Evolutionary conservation across 2,888 invertebrate genomes (phyloP).

Genomic region (Chrysodeixis includens): DNA sequence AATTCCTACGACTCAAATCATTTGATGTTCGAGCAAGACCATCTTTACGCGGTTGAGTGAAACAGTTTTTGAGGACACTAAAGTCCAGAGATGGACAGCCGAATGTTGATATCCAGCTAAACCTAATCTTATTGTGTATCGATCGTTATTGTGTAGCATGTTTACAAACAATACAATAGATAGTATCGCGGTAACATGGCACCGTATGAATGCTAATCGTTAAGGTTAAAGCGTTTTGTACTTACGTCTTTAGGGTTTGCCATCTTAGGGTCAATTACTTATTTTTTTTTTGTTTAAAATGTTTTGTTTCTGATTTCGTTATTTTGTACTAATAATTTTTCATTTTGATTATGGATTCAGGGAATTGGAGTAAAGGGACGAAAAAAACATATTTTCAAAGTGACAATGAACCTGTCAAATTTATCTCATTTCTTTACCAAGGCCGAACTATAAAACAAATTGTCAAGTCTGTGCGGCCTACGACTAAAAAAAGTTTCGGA

Average conservation of each 20-base stretch:
- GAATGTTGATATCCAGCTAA: no score
- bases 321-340: slow-evolving; percentile 20
- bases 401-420: slow-evolving; percentile 30
- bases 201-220: no score
- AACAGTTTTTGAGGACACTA: no score
- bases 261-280: slow-evolving; percentile 14
- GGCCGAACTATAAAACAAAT: neutral
- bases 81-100: no score
- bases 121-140: no score
- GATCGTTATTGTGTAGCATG: no score
- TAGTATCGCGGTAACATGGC: no score
- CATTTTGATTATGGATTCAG: slow-evolving; percentile 22
- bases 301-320: neutral
- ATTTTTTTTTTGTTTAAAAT: slow-evolving; percentile 3
- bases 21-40: no score
- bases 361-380: slow-evolving; percentile 1
- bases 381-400: neutral
- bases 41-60: no score
- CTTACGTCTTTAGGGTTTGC: slow-evolving; percentile 43
- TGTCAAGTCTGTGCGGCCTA: neutral
- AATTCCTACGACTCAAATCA: no score
- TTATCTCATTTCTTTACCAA: slow-evolving; percentile 8
- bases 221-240: neutral
- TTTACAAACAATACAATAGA: no score
- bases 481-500: neutral